Evolutionary conservation across 2,797 vertebrate species (phyloP), one percentile per base, ranked within the genome.

Genomic region (Atherinosoma microstoma): DNA sequence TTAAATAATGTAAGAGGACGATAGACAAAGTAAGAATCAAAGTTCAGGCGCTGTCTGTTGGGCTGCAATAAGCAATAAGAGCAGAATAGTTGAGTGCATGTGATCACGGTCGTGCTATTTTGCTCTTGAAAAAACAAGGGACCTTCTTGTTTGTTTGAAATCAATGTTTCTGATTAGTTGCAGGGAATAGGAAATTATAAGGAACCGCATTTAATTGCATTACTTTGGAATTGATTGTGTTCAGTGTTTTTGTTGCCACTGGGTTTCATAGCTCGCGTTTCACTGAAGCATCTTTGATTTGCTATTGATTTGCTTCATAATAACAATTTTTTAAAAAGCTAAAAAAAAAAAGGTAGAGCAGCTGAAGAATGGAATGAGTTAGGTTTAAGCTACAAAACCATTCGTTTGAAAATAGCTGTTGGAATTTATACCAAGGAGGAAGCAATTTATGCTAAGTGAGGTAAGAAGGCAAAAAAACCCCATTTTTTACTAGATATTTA

Each of bases 281-380:
- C 7, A 38, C 42, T 22, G 38, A 11, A 40, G 0, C 35, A 0
- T 0, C 20, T 66, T 66, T 22, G 7, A 51, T 11, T 22, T 51
- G 9, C 8, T 49, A 20, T 8, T 49, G 45, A 24, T 66, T 58
- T 51, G 6, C 42, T 5, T 30, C 30, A 47, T 36, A 54, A 10
- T 59, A 12, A 64, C 18, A 57, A 62, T 57, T 36, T 45, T n/a
- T 40, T 72, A 67, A 67, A 35, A 20, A 32, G 38, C 47, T 42
- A 2, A 42, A 18, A 40, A 59, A 53, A 49, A 64, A 59, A 69
- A 12, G 51, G 29, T 9, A 60, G 29, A 22, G n/a, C n/a, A 10
- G 20, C n/a, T 18, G 42, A 18, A 45, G 16, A 45, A 13, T 20
- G 4, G 47, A 51, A 49, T 49, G 8, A 49, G 16, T 49, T 10